These are phyloP conservation scores for Drosophila sucinea DNA, from an alignment of 1,140 invertebrate genomes.

Conservation along the genomic window DNA sequence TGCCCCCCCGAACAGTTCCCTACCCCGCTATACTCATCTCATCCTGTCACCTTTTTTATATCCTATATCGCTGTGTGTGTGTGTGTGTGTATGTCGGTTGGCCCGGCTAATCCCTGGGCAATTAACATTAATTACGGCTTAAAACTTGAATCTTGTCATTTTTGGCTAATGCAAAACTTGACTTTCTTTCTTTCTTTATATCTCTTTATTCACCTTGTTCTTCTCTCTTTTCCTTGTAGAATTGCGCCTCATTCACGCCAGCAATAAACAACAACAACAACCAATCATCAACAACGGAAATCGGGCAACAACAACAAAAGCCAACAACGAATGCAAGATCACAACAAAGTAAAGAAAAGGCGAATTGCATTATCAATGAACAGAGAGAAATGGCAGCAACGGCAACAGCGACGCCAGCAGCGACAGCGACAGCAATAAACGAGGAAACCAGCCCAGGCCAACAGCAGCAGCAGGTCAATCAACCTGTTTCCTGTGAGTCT, in stretches of 20 bases:
- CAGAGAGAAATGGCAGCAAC: constrained; percentile 51
- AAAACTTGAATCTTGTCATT: constrained; percentile 70
- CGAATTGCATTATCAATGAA: constrained; percentile 66
- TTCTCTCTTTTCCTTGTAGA: constrained; percentile 40
- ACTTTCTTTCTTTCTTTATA: constrained; percentile 15
- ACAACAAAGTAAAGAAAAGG: constrained; percentile 73
- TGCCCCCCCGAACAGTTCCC: background rate
- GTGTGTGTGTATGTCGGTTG: constrained; percentile 17
- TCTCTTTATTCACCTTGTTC: constrained; percentile 17
- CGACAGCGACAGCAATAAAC: constrained; percentile 2
- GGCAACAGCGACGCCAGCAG: constrained; percentile 23
- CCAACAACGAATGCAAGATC: constrained; percentile 70
- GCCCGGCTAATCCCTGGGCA: constrained; percentile 57
- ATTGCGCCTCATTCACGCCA: constrained; percentile 67
- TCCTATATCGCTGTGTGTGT: constrained; percentile 29
- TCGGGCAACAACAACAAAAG: constrained; percentile 37
- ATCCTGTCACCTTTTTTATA: constrained; percentile 53
- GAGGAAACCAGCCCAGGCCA: constrained; percentile 60
- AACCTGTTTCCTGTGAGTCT: constrained; percentile 74
- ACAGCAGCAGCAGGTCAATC: constrained; percentile 76
- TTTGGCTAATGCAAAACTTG: constrained; percentile 36
- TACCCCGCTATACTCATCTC: background rate
- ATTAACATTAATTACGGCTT: constrained; percentile 75
- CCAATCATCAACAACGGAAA: constrained; percentile 25
- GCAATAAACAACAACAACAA: constrained; percentile 50